A percentile compares a stretch with the other conserved stretches of the same genome.
Conservation (phyloP, 1,140 invertebrate genomes). For the Maniola jurtina region DNA sequence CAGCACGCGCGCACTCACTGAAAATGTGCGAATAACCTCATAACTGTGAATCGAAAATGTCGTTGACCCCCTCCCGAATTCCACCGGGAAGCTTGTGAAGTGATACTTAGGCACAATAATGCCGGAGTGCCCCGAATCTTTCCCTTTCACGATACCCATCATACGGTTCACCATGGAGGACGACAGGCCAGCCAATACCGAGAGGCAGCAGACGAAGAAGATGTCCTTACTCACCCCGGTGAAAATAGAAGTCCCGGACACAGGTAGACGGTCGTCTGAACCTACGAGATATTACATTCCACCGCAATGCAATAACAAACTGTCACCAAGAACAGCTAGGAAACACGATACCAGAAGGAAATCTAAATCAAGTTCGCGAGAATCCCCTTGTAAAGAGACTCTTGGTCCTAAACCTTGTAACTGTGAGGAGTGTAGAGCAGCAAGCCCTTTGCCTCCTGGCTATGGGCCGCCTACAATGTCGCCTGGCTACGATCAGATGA, state of each 20-base stretch:
- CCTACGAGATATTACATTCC: conserved; percentile 67
- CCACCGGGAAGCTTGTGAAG: conserved; percentile 43
- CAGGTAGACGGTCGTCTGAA: conserved; percentile 59
- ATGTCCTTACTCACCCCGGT: conserved; percentile 67
- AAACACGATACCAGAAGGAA: conserved; percentile 59
- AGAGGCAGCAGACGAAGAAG: conserved; percentile 64
- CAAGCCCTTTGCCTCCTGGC: conserved; percentile 68
- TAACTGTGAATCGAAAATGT: conserved; percentile 45
- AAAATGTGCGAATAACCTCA: conserved; percentile 32
- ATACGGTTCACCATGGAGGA: conserved; percentile 74
- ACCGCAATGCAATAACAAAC: conserved; percentile 68
- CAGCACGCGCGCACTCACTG: conserved; percentile 22
- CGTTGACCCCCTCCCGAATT: conserved; percentile 44
- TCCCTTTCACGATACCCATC: conserved; percentile 67
- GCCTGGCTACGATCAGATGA: conserved; percentile 89
- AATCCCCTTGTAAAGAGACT: conserved; percentile 47
- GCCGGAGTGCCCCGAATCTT: conserved; percentile 71
- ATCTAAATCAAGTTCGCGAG: conserved; percentile 51
- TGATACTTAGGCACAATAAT: conserved; percentile 52
- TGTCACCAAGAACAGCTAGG: conserved; percentile 66
- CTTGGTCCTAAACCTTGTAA: conserved; percentile 70
- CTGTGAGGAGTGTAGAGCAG: conserved; percentile 67
- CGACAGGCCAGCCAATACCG: conserved; percentile 43
- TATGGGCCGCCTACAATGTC: conserved; percentile 70
- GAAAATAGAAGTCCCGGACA: conserved; percentile 68